Base-by-base conservation (phyloP, 2,113 vertebrate genomes). In the Alligator sinensis region DNA sequence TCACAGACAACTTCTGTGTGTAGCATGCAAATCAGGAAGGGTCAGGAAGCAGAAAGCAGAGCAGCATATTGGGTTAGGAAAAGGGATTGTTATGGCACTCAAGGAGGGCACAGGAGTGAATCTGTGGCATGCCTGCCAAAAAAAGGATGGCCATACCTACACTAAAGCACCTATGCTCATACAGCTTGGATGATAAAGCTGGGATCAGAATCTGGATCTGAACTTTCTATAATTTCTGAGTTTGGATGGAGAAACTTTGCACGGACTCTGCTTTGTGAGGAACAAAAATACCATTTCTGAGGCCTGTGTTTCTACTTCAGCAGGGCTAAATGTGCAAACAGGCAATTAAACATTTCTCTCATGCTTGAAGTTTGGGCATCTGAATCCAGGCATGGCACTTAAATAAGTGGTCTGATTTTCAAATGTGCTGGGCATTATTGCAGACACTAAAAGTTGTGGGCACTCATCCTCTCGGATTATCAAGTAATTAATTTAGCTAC, bases 261-360 rank as follows among this genome's bases (percentile, higher is more conserved):
- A 59, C 17, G 6, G 72, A 64, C 54, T 70, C 15, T 27, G 1
- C 11, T 62, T n/a, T 54, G 70, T 22, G 59, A 77, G 38, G 57
- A 55, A 58, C 60, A 63, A 3, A 13, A 21, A 16, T 9, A 0
- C 34, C 0, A 47, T 85, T 76, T 85, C 83, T 84, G 55, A 14
- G 12, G 10, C 2, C 2, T 1, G 25, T 54, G 5, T 70, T 11
- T 2, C 5, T 38, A 38, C 6, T 13, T 14, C 5, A 4, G 7
- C 1, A 28, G 19, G 2, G 8, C 5, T 47, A 6, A 38, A 38
- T 19, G 4, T 22, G 74, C 38, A 54, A 54, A 17, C 14, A 62
- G 60, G 28, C 47, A 38, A 85, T 27, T 4, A 61, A 75, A 59
- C 11, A 57, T 11, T 28, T 47, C 61, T 62, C 79, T 55, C 61